phyloP scores from a whole-genome alignment of 2,888 invertebrate species.

The Terebella lapidaria region DNA sequence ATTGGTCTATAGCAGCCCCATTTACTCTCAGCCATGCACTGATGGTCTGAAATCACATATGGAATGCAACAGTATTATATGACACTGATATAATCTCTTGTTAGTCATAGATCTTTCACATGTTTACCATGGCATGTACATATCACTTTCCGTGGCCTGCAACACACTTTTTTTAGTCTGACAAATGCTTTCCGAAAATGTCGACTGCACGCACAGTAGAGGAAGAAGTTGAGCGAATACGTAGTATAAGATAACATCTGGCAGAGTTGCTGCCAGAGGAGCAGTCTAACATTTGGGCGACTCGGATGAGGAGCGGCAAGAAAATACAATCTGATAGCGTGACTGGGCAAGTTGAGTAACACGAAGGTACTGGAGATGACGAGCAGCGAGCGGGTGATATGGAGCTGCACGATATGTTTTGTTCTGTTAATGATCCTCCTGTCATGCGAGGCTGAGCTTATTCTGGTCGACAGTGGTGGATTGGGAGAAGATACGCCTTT shows the following conservation, averaged over 20 bases:
- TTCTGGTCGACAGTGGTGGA: not conserved
- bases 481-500: not conserved
- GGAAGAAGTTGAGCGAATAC: conserved; percentile 18
- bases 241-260: conserved; percentile 20
- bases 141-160: too few species aligned
- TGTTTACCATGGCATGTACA: too few species aligned
- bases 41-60: too few species aligned
- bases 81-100: too few species aligned
- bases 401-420: conserved; percentile 9
- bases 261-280: conserved; percentile 15
- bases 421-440: not conserved
- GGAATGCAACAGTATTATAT: too few species aligned
- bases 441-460: not conserved
- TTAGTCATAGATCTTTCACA: too few species aligned
- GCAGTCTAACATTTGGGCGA: not conserved
- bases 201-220: conserved; percentile 20
- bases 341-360: conserved; percentile 19
- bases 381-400: conserved; percentile 18
- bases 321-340: conserved; percentile 13
- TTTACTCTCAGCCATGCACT: too few species aligned
- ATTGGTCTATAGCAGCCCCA: too few species aligned
- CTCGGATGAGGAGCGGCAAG: not conserved
- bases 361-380: conserved; percentile 18
- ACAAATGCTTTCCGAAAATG: conserved; percentile 11
- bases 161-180: not conserved